Evolutionary conservation across 1,140 invertebrate species (phyloP).

Genomic region (Lucilia sericata): DNA sequence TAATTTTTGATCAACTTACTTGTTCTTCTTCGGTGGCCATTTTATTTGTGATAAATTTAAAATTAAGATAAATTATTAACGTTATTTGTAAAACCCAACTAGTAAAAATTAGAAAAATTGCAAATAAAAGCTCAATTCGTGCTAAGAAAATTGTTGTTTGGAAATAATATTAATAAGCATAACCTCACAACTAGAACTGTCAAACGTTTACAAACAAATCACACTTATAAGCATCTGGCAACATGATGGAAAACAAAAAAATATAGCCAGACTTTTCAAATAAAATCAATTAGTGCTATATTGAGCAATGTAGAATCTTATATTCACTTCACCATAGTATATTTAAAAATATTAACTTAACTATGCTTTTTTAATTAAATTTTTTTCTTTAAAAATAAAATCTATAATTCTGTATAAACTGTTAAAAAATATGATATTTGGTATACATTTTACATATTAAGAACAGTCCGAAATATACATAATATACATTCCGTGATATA

Average conservation of each 20-base stretch:
- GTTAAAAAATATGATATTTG: too few relatives aligned
- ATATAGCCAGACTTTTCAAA: not conserved
- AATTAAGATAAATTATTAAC: constrained; percentile 32
- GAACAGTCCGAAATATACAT: too few relatives aligned
- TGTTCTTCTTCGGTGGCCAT: constrained; percentile 66
- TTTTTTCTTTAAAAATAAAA: too few relatives aligned
- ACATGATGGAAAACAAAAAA: not conserved
- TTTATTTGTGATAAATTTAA: constrained; percentile 44
- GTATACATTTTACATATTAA: too few relatives aligned
- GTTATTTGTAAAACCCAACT: constrained; percentile 5
- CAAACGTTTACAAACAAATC: not conserved
- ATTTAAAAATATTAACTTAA: too few relatives aligned
- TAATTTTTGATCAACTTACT: constrained; percentile 48
- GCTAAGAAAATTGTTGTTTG: constrained; percentile 11
- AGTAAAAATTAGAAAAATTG: constrained; percentile 12
- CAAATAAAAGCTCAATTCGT: not conserved
- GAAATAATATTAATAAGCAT: not conserved
- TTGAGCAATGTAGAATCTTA: too few relatives aligned
- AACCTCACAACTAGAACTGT: constrained; percentile 28
- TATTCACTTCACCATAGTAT: too few relatives aligned
- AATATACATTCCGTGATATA: too few relatives aligned
- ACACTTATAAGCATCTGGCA: not conserved
- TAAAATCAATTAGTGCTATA: too few relatives aligned
- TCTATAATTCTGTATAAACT: too few relatives aligned
- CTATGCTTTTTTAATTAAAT: too few relatives aligned